Conservation (phyloP, 2,888 invertebrate genomes). For the Phengaris arion region DNA sequence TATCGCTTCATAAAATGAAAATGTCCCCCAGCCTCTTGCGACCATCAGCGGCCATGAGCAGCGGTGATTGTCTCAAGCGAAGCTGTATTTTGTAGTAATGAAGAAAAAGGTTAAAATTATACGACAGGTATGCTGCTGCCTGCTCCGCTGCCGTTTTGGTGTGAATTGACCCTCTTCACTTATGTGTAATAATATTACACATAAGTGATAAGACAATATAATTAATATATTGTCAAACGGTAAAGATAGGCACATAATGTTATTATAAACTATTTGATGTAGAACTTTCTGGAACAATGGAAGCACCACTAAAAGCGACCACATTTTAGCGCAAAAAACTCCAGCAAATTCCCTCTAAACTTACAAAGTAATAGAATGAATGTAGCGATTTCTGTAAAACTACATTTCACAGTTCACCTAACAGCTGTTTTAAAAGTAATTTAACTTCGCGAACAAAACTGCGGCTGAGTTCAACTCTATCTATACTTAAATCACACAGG, state of each 20-base stretch:
- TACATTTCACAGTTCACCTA: conserved; percentile 31
- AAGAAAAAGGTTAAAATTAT: too few relatives aligned
- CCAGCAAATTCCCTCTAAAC: conserved; percentile 13
- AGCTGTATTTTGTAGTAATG: too few relatives aligned
- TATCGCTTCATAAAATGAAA: too few relatives aligned
- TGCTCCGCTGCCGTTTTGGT: too few relatives aligned
- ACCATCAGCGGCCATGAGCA: too few relatives aligned
- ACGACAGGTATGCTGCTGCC: too few relatives aligned
- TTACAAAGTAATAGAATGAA: conserved; percentile 29
- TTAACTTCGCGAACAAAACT: conserved; percentile 35
- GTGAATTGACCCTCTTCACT: too few relatives aligned
- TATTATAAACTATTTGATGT: not conserved
- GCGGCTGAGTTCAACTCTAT: conserved; percentile 24
- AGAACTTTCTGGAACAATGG: conserved; percentile 2
- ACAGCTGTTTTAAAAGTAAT: conserved; percentile 36
- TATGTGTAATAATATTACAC: too few relatives aligned
- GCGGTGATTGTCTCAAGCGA: too few relatives aligned
- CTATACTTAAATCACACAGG: conserved; percentile 29
- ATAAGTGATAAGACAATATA: too few relatives aligned
- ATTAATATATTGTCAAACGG: not conserved
- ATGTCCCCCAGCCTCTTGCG: too few relatives aligned
- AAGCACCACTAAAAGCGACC: conserved; percentile 22
- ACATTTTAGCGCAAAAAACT: conserved; percentile 15
- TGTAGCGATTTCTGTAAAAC: conserved; percentile 29
- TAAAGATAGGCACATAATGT: not conserved